These are phyloP conservation scores for Gibbula magus DNA, from an alignment of 2,888 invertebrate species.

Conservation along the genomic window DNA sequence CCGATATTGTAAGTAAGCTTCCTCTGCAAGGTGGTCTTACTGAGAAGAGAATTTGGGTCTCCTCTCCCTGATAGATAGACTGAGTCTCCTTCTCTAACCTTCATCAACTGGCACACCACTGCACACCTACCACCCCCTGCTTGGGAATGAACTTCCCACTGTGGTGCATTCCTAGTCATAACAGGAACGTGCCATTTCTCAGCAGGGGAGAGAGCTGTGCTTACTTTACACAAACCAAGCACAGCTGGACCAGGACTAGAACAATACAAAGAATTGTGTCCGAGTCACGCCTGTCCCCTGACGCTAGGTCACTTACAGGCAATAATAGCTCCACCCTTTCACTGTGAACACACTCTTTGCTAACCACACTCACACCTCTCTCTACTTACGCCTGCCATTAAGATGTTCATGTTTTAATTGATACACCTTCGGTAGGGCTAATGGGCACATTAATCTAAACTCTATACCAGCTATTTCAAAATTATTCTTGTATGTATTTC, in stretches of 20 bases:
- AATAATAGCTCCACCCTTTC: background rate
- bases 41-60: background rate
- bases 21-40: background rate
- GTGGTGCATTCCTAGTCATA: background rate
- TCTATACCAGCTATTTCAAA: too few relatives aligned
- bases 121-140: background rate
- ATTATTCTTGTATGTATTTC: too few relatives aligned
- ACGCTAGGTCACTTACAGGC: background rate
- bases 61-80: background rate
- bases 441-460: too few relatives aligned
- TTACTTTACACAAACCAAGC: background rate
- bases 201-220: background rate
- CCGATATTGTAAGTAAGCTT: background rate
- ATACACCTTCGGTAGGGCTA: too few relatives aligned
- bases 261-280: slow-evolving; percentile 10
- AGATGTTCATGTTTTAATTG: too few relatives aligned
- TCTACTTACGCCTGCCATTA: too few relatives aligned
- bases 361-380: too few relatives aligned
- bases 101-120: background rate
- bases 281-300: background rate
- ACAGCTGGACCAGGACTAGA: background rate
- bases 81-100: background rate
- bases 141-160: background rate
- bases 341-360: too few relatives aligned
- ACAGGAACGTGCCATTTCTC: background rate